Conservation (phyloP, 2,113 vertebrate genomes). For the Myodes glareolus region DNA sequence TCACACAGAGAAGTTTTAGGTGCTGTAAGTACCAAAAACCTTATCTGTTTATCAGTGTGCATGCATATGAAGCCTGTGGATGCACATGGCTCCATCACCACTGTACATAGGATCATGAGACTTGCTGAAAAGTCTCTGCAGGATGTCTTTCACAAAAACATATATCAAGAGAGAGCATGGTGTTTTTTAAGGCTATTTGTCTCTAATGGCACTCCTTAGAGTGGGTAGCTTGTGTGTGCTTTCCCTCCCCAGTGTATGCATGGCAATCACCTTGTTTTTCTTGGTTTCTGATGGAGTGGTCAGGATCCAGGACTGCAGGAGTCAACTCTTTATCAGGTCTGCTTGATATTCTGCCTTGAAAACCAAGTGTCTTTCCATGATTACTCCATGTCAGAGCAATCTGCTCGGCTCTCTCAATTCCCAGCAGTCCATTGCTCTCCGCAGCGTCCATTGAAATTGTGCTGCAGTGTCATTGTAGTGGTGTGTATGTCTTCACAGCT, state of each 20-base stretch:
- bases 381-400: neutral
- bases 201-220: neutral
- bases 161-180: neutral
- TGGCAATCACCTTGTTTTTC: neutral
- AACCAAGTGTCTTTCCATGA: neutral
- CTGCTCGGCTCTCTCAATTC: neutral
- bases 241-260: neutral
- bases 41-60: neutral
- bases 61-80: neutral
- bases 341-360: conserved; percentile 13
- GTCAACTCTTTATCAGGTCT: neutral
- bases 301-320: neutral
- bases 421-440: neutral
- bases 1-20: neutral
- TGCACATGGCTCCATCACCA: neutral
- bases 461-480: neutral
- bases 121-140: neutral
- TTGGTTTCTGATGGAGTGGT: neutral
- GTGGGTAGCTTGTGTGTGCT: neutral
- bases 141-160: neutral
- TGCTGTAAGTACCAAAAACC: neutral
- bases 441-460: neutral
- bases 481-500: neutral
- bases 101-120: neutral
- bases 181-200: neutral